Base-by-base conservation (phyloP, 1,140 invertebrate species). In the Spodoptera frugiperda region DNA sequence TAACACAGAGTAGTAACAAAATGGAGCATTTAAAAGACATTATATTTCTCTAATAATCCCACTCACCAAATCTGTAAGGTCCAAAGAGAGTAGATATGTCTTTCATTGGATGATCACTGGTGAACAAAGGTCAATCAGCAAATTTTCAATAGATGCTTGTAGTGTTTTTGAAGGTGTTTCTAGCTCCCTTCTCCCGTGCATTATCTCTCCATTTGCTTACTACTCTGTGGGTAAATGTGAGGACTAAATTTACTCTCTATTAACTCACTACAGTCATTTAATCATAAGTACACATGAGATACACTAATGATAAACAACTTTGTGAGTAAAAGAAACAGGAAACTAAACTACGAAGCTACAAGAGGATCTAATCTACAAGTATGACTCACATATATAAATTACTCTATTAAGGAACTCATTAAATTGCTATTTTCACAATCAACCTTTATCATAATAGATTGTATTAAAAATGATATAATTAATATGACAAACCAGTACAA, bases 211-310 rank as follows among this genome's bases (percentile, higher is more conserved):
- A 65, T 65, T 65, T 65, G 61, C 19, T 65, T 65, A 65, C 61
- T 65, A 65, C 61, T 65, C 61, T 65, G 61, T 65, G 61, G 61
- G 61, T 65, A 65, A 65, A 65, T 49, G 44, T 65, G 61, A 65
- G 19, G 12, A 25, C 61, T 65, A 65, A 65, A 21, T 65, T 30
- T 63, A 63, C 39, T 17, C 46, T 39, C 44, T 65, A 63, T 19
- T 12, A 48, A 48, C 10, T 48, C 17, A 21, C 61, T 65, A 46
- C 33, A 14, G 46, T 39, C 6, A 39, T 15, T 15, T 9, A 2
- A 44, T 39, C 25, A 33, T 15, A 46, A 65, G 17, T 46, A 48
- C 19, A 65, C 17, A 25, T 48, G 9, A 46, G 10, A 17, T 21
- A 48, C 15, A 63, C 33, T 51, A 51, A n/a, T 51, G 48, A 51